Evolutionary conservation across 2,113 vertebrate species (phyloP), one percentile per base, ranked within the genome.

Genomic region (Eubucco bourcierii): DNA sequence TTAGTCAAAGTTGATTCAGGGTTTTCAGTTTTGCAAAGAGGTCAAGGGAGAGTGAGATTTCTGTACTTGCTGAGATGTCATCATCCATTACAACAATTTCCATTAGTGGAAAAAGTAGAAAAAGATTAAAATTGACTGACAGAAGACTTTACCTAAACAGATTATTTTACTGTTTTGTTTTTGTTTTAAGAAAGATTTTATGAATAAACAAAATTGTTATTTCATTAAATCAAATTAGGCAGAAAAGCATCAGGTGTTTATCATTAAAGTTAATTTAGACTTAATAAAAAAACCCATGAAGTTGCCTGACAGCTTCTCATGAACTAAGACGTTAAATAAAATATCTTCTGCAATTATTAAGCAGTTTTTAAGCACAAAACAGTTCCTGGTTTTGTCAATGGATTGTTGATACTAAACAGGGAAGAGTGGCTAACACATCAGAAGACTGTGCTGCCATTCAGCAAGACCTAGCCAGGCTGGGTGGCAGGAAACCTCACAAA

Each of bases 1-100:
- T 91, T 80, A 90, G 67, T 90, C 84, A 93, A 70, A 78, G 81
- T 92, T 92, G 64, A 17, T 92, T 80, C 70, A 91, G 56, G 74
- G 10, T 78, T 90, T 88, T 86, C 60, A 59, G 23, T 90, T 92
- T 87, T 74, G 31, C 28, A 61, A 61, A 81, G 71, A 91, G 71
- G 55, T 91, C 70, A 88, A 79, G 12, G 33, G 87, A 78, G 18
- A 33, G 2, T 74, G 67, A 61, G 56, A 67, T 92, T 82, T 87
- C 71, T 27, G 23, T 71, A 71, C 61, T 79, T 3, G 1, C 39
- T 74, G 47, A 64, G 64, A 63, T 82, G 56, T 77, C 28, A 56
- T 41, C 7, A 4, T 37, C 25, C 28, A 31, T 46, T 94, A 68
- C 7, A 67, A 50, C 7, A 3, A 66, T 64, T 93, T 88, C 63